Percentiles rank a stretch among this genome's conserved stretches.
These are phyloP conservation scores for Apodemia hepburni DNA, from an alignment of 2,888 invertebrate species.

Conservation along the genomic window DNA sequence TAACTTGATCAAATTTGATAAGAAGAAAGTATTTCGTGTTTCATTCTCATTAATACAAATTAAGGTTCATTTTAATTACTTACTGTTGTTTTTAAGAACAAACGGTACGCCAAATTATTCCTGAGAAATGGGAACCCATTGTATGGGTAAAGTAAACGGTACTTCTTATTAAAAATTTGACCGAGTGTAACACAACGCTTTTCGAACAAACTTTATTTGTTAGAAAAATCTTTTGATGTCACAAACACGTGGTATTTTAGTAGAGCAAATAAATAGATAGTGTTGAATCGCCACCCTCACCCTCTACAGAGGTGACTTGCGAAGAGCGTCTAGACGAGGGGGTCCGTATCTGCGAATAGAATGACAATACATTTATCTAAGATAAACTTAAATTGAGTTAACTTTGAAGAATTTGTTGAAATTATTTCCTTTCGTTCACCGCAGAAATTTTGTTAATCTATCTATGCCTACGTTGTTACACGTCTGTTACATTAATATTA, in stretches of 20 bases:
- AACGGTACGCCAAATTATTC: constrained; percentile 74
- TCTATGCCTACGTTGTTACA: too few species aligned
- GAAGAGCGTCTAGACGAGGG: constrained; percentile 74
- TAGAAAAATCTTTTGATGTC: constrained; percentile 41
- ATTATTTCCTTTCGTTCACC: not conserved
- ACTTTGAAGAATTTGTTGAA: constrained; percentile 18
- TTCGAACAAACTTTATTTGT: not conserved
- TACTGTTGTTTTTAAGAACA: constrained; percentile 48
- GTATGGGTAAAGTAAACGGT: constrained; percentile 35
- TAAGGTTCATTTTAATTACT: constrained; percentile 30
- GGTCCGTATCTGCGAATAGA: constrained; percentile 44
- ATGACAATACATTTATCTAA: constrained; percentile 35
- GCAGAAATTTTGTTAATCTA: not conserved
- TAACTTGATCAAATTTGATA: not conserved
- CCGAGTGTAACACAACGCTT: not conserved
- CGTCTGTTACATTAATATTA: too few species aligned
- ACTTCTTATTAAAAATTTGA: not conserved
- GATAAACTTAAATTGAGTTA: constrained; percentile 36
- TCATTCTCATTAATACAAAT: constrained; percentile 18
- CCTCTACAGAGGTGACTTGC: constrained; percentile 64
- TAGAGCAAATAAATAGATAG: constrained; percentile 73
- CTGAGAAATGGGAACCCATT: constrained; percentile 71
- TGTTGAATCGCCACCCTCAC: constrained; percentile 68
- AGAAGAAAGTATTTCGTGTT: constrained; percentile 7
- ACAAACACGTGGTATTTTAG: constrained; percentile 60